phyloP scores from a whole-genome alignment of 2,888 invertebrate genomes.

The Hirudinaria manillensis region DNA sequence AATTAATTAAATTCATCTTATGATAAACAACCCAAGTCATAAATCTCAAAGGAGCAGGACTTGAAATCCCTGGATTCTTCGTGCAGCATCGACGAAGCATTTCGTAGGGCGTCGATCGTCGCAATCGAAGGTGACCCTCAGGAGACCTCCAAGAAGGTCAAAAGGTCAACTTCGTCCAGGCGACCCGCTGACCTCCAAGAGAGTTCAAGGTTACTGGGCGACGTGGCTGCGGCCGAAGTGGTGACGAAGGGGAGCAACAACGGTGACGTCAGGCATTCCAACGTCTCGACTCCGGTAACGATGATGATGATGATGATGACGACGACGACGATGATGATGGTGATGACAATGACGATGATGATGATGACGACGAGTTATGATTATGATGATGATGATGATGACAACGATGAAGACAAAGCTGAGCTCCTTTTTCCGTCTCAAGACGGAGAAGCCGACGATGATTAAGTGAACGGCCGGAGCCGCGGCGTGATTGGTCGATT shows the following conservation, averaged over 20 bases:
- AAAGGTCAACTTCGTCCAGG: background rate
- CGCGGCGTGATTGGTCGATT: no score
- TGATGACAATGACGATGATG: conserved; percentile 7
- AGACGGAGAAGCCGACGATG: no score
- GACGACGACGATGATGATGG: background rate
- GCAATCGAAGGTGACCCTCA: background rate
- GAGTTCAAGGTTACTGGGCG: background rate
- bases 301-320: background rate
- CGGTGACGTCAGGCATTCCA: background rate
- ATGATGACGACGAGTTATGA: background rate
- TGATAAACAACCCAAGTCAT: background rate
- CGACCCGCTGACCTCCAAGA: background rate
- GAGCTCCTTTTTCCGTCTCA: no score
- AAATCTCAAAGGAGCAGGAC: background rate
- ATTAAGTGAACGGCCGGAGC: no score
- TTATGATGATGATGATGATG: background rate
- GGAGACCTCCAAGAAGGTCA: background rate
- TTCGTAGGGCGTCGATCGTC: background rate
- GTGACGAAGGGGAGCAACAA: background rate
- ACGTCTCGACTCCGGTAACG: conserved; percentile 2
- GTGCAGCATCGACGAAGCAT: conserved; percentile 18
- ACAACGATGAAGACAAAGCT: background rate
- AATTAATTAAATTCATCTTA: no score
- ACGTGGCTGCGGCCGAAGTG: no score
- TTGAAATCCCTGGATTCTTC: background rate